Conservation (phyloP, 1,140 invertebrate species). For the Zaprionus capensis region DNA sequence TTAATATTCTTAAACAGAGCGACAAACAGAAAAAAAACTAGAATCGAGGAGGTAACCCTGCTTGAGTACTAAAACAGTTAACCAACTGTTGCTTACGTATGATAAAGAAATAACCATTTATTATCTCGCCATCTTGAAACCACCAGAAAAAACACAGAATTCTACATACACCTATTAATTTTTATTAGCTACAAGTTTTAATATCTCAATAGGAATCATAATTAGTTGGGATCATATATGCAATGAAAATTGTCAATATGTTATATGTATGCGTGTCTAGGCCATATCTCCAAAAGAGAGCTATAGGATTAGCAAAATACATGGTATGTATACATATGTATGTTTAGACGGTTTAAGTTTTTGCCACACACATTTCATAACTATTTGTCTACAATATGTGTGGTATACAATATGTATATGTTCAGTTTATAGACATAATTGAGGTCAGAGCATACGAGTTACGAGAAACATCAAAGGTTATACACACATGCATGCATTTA, state of each 20-base stretch:
- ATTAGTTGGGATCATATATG: conserved; percentile 35
- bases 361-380: conserved; percentile 36
- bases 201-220: conserved; percentile 69
- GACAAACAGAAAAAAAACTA: too few relatives aligned
- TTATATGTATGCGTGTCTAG: conserved; percentile 12
- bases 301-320: conserved; percentile 77
- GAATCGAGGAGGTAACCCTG: not conserved
- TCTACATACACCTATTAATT: conserved; percentile 35
- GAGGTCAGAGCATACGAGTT: conserved; percentile 71
- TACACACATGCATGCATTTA: conserved; percentile 47
- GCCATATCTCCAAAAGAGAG: conserved; percentile 71
- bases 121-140: not conserved
- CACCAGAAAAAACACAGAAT: conserved; percentile 27
- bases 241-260: conserved; percentile 37
- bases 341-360: conserved; percentile 66
- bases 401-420: conserved; percentile 47
- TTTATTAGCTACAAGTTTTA: conserved; percentile 31
- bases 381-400: conserved; percentile 31
- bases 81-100: not conserved
- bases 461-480: conserved; percentile 73
- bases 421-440: conserved; percentile 81
- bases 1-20: too few relatives aligned
- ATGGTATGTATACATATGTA: conserved; percentile 64
- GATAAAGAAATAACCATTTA: too few relatives aligned
- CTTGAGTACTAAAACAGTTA: not conserved